phyloP scores from a whole-genome alignment of 64 coral and sea anemone species.

The Montipora foliosa region DNA sequence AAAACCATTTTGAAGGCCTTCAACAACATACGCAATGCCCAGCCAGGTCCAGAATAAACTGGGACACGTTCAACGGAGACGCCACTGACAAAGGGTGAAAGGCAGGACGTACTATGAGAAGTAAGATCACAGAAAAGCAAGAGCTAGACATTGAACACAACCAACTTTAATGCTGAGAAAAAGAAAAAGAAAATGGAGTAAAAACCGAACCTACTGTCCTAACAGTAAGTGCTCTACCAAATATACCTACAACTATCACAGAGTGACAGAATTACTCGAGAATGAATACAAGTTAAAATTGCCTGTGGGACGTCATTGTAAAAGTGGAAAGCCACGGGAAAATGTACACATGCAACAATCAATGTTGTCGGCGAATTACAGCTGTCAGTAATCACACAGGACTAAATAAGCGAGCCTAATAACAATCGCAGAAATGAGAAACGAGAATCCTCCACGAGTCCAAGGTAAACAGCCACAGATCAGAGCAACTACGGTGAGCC shows the following conservation, averaged over 20 bases:
- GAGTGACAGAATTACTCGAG: background rate
- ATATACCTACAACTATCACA: background rate
- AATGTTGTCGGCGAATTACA: no score
- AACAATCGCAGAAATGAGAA: no score
- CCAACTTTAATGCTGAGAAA: background rate
- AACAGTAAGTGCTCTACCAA: background rate
- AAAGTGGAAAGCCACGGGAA: no score
- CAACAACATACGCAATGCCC: slow-evolving; percentile 19
- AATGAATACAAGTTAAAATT: no score
- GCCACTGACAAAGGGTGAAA: background rate
- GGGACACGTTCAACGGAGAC: background rate
- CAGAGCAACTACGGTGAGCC: background rate
- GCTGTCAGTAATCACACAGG: no score
- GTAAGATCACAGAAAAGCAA: background rate
- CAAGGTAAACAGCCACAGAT: background rate
- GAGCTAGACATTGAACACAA: background rate
- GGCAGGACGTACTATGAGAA: background rate
- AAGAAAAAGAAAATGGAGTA: background rate
- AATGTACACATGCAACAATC: background rate
- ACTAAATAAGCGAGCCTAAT: no score
- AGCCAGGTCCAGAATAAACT: background rate
- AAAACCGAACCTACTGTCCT: background rate
- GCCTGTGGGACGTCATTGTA: no score
- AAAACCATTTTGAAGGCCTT: background rate
- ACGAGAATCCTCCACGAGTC: no score